Percentiles rank a stretch among this genome's conserved stretches.
These are phyloP conservation scores for Penaeus monodon DNA, from an alignment of 2,888 invertebrate species.

Conservation along the genomic window DNA sequence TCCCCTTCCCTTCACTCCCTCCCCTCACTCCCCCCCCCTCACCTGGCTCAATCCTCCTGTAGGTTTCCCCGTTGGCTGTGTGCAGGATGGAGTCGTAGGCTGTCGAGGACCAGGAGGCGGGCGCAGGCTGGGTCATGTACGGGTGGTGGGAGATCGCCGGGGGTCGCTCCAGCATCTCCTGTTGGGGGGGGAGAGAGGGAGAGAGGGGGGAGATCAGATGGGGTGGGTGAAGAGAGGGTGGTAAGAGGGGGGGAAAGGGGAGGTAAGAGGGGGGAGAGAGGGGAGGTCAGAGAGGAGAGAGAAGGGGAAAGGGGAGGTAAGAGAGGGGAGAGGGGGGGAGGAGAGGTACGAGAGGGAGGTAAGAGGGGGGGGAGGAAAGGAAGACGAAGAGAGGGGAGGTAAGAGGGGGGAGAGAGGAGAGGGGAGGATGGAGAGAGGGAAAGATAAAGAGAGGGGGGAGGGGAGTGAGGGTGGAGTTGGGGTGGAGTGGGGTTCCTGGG, in stretches of 20 bases:
- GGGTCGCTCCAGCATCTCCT: slow-evolving; percentile 45
- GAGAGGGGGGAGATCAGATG: not conserved
- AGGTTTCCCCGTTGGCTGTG: slow-evolving; percentile 51
- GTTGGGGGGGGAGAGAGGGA: not conserved
- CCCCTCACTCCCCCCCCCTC: not conserved
- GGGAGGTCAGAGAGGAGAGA: not conserved
- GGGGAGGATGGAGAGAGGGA: slow-evolving; percentile 1
- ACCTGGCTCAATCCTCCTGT: slow-evolving; percentile 57
- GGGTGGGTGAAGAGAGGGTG: not conserved
- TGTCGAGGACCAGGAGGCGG: slow-evolving; percentile 27
- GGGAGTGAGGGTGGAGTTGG: too few relatives aligned
- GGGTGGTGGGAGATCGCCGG: slow-evolving; percentile 45
- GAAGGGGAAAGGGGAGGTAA: not conserved
- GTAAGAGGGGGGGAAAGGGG: not conserved
- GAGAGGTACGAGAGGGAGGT: not conserved
- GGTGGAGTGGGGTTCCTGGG: not conserved
- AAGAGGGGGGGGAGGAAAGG: not conserved
- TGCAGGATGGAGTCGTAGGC: slow-evolving; percentile 53
- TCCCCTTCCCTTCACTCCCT: not conserved
- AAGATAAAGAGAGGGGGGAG: not conserved
- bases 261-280: not conserved
- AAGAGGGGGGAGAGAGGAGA: not conserved
- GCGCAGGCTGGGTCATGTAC: slow-evolving; percentile 45
- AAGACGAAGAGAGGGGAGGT: not conserved
- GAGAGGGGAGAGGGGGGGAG: not conserved